phyloP scores from a whole-genome alignment of 2,797 vertebrate species.

The Cichlasoma orientale region DNA sequence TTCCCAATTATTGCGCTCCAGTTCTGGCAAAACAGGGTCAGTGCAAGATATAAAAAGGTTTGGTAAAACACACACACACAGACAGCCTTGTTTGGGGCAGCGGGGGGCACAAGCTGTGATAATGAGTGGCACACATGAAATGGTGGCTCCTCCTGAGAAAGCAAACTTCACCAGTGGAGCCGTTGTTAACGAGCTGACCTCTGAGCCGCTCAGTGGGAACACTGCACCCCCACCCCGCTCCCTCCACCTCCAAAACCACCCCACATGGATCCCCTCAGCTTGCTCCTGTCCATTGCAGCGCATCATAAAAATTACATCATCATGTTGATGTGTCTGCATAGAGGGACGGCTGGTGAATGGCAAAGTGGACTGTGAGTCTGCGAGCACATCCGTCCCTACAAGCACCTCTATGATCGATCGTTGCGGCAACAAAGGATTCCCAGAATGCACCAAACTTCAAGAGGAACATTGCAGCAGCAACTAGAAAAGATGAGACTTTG shows the following conservation, averaged over 20 bases:
- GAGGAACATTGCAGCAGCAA: background rate
- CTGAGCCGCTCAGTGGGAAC: constrained; percentile 62
- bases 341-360: background rate
- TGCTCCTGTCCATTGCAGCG: background rate
- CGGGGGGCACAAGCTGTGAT: constrained; percentile 55
- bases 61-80: constrained; percentile 54
- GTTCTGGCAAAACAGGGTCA: constrained; percentile 68
- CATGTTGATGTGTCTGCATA: background rate
- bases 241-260: background rate
- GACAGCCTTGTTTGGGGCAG: constrained; percentile 59
- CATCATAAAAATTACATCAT: constrained; percentile 1
- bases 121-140: constrained; percentile 79
- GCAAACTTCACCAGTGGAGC: constrained; percentile 64
- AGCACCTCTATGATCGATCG: background rate
- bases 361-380: background rate
- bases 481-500: background rate
- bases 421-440: background rate
- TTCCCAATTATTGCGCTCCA: constrained; percentile 66
- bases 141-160: constrained; percentile 62
- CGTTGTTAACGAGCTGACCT: constrained; percentile 75
- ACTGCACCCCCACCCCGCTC: constrained; percentile 32
- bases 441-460: background rate
- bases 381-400: background rate
- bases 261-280: constrained; percentile 53
- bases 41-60: constrained; percentile 40